Evolutionary conservation across 2,113 vertebrate species (phyloP), one percentile per base, ranked within the genome.

Genomic region (Grantiella picta): DNA sequence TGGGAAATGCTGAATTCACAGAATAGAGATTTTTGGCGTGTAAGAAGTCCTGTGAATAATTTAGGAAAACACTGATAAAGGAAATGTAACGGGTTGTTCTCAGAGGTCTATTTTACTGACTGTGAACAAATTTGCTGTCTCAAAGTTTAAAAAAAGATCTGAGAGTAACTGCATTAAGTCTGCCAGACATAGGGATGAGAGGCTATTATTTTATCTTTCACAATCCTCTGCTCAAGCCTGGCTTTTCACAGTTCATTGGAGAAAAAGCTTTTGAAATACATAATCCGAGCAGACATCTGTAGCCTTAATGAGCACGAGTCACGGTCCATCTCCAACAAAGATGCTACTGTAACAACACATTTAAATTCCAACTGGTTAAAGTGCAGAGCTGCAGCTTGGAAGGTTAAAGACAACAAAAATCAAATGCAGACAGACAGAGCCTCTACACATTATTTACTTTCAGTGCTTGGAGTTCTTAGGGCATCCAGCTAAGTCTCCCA

Each of bases 21-120:
- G 70, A 78, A 83, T 49, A 36, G 61, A 86, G 88, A 86, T 78
- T 94, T 82, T 50, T 56, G 10, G 73, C 91, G 56, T 23, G 57
- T 82, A 95, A 92, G 91, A 89, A 94, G 79, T 71, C 92, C 89
- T 70, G 81, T 94, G 93, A 97, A 96, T 96, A 94, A 97, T 96
- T 97, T 88, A 97, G 86, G 83, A 72, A 83, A 66, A 80, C 70
- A 85, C 69, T 89, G 86, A 94, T 80, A 96, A 97, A 70, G 79
- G 89, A 95, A 96, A 94, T 50, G 19, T 36, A 76, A 53, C 0
- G 2, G 61, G 21, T 5, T 63, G 82, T 42, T 73, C 82, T 96
- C 77, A 45, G 47, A 68, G 73, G 82, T 63, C 54, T 91, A 52
- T 90, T 93, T 96, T 90, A 95, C 33, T 80, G 93, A 91, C 92